These are phyloP conservation scores for Hiodon alosoides DNA, from an alignment of 2,113 vertebrate species.

Conservation along the genomic window DNA sequence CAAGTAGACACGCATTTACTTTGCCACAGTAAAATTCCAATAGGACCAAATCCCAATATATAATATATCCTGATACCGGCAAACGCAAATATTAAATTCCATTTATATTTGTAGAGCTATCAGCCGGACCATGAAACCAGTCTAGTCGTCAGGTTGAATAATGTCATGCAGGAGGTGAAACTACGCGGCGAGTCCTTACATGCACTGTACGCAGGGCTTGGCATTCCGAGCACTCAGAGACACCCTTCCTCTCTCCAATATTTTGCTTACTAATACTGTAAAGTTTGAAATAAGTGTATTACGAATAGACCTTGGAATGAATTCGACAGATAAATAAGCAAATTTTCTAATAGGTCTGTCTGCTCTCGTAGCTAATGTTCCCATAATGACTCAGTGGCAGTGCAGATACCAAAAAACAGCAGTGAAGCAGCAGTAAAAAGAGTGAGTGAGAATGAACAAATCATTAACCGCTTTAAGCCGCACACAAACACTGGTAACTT, in stretches of 20 bases:
- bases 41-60: neutral
- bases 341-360: neutral
- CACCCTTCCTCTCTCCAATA: constrained; percentile 8
- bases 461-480: neutral
- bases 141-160: constrained; percentile 46
- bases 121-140: no score
- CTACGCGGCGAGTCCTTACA: constrained; percentile 43
- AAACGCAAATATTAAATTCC: no score
- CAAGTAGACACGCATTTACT: neutral
- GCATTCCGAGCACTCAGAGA: neutral
- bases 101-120: no score
- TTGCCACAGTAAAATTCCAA: neutral
- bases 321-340: neutral
- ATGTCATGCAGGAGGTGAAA: constrained; percentile 35
- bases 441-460: neutral
- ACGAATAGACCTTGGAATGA: neutral
- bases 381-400: neutral
- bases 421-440: neutral
- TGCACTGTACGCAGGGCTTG: constrained; percentile 35
- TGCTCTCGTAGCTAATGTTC: neutral
- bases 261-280: neutral
- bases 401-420: constrained; percentile 4
- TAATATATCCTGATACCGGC: no score
- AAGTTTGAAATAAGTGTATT: constrained; percentile 14
- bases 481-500: constrained; percentile 28